phyloP scores from a whole-genome alignment of 1,140 invertebrate genomes.

The Schmidtea mediterranea region DNA sequence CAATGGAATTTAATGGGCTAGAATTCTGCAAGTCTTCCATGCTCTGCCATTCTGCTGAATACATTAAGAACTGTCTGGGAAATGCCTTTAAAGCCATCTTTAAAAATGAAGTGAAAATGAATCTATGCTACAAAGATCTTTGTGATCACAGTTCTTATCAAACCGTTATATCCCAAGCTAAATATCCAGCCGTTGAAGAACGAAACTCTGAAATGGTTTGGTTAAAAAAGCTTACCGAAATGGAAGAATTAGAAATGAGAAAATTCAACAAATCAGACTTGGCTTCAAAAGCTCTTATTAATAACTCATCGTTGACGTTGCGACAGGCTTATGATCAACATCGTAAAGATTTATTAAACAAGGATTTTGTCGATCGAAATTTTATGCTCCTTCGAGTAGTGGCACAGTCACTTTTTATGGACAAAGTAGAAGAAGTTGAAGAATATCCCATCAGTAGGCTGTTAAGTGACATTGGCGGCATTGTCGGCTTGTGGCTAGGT shows the following conservation, averaged over 20 bases:
- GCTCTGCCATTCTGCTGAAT: neutral
- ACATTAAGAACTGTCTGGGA: neutral
- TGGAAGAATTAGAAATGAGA: neutral
- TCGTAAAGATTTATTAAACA: neutral
- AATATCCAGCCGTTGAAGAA: neutral
- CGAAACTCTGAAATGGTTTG: neutral
- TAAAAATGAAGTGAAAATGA: neutral
- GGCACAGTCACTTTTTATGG: neutral
- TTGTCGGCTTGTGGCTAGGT: neutral
- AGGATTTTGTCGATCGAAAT: conserved; percentile 1
- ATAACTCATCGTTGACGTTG: neutral
- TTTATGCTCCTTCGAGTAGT: neutral
- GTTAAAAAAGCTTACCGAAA: neutral
- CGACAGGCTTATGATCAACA: neutral
- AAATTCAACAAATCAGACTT: neutral
- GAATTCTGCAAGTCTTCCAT: neutral
- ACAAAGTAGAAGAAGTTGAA: neutral
- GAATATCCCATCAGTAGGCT: neutral
- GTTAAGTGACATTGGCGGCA: neutral
- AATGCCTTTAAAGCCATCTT: neutral
- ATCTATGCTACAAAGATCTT: neutral
- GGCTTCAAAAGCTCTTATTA: neutral
- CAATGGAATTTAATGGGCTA: neutral
- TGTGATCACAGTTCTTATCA: neutral
- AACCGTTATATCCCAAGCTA: neutral